Conservation (phyloP, 30 jellyfish, hydroid and myxozoan genomes). For the Catostylus mosaicus region DNA sequence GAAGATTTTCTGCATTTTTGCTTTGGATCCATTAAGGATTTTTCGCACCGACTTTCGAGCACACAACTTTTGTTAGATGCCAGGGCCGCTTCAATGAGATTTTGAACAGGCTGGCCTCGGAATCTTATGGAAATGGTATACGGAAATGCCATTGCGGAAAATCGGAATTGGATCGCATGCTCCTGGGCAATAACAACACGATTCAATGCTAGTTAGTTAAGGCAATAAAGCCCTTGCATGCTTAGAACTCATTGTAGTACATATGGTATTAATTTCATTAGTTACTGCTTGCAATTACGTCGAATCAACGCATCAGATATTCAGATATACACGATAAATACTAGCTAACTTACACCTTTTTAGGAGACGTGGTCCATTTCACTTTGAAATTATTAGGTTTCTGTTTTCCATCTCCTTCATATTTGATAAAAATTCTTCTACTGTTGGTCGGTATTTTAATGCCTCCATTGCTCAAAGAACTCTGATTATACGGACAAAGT, state of each 20-base stretch:
- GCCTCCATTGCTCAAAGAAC: conserved; percentile 6
- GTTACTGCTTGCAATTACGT: background rate
- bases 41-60: no score
- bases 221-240: background rate
- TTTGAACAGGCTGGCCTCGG: no score
- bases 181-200: no score
- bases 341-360: background rate
- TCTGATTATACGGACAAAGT: conserved; percentile 47
- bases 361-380: conserved; percentile 26
- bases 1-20: no score
- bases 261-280: background rate
- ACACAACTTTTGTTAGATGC: no score
- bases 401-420: conserved; percentile 1
- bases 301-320: background rate
- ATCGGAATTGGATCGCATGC: no score
- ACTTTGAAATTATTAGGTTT: conserved; percentile 4
- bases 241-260: background rate
- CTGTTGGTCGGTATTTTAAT: conserved; percentile 44
- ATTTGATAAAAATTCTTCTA: conserved; percentile 31
- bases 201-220: no score
- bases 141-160: no score
- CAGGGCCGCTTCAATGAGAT: no score
- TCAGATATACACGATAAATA: background rate
- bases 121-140: no score
- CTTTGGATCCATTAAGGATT: no score